phyloP scores from a whole-genome alignment of 2,797 vertebrate genomes.

The Malurus leucopterus region DNA sequence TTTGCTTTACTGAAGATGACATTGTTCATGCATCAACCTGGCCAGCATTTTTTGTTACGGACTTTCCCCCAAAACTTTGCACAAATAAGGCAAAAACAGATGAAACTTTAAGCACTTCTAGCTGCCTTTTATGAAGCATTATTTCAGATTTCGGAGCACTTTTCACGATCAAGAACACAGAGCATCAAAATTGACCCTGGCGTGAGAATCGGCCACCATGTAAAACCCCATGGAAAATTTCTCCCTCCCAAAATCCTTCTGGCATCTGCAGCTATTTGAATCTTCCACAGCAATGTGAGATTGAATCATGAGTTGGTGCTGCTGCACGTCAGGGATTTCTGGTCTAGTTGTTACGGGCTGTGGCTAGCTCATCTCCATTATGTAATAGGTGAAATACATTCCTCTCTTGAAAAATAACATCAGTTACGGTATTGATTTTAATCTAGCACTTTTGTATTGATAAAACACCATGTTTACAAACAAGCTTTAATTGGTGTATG shows the following conservation, averaged over 20 bases:
- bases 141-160: neutral
- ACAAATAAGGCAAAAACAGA: neutral
- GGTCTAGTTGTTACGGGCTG: neutral
- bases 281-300: neutral
- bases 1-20: neutral
- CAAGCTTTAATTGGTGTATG: neutral
- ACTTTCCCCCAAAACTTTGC: neutral
- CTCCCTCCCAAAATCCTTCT: neutral
- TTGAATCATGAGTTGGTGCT: neutral
- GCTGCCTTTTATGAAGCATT: neutral
- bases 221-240: neutral
- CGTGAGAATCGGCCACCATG: neutral
- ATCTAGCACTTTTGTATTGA: neutral
- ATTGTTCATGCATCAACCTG: neutral
- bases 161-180: neutral
- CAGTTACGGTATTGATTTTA: conserved; percentile 14
- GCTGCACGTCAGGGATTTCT: neutral
- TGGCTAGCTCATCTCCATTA: neutral
- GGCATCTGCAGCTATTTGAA: neutral
- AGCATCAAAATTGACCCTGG: neutral
- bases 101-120: neutral
- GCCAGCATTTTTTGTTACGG: neutral
- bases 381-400: neutral
- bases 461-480: neutral
- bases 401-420: conserved; percentile 9